Evolutionary conservation across 2,113 vertebrate species (phyloP).

Genomic region (Ascaphus truei): DNA sequence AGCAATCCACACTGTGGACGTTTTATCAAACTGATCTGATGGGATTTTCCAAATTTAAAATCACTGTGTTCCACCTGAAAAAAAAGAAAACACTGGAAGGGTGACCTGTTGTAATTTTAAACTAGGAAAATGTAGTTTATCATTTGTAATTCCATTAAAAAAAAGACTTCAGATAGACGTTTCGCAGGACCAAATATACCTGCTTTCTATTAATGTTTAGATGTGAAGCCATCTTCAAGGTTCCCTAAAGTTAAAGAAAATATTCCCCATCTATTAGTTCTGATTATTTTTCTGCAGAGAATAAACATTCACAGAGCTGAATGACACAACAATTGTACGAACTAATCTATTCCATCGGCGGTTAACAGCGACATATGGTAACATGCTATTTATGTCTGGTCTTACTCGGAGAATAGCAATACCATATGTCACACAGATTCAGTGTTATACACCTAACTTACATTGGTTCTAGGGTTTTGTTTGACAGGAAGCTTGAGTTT

Average conservation of each 20-base stretch:
- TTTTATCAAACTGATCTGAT: too few relatives aligned
- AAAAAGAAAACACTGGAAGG: too few relatives aligned
- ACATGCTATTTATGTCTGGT: slow-evolving; percentile 3
- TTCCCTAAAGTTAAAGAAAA: background rate
- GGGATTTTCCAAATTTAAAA: too few relatives aligned
- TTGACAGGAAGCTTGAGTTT: background rate
- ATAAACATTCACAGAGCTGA: background rate
- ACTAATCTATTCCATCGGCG: background rate
- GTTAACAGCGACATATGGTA: background rate
- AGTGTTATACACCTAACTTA: background rate
- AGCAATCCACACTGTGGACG: too few relatives aligned
- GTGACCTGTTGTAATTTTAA: background rate
- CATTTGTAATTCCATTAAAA: too few relatives aligned
- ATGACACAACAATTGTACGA: background rate
- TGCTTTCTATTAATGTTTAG: background rate
- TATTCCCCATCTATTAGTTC: background rate
- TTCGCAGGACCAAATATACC: background rate
- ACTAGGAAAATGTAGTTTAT: too few relatives aligned
- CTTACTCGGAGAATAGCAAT: background rate
- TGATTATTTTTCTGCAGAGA: background rate
- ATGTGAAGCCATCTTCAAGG: background rate
- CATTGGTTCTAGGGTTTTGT: background rate
- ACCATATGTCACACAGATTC: background rate
- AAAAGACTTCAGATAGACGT: too few relatives aligned
- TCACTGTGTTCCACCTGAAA: too few relatives aligned